Evolutionary conservation across 2,888 invertebrate genomes (phyloP).

Genomic region (Ectemnius continuus): DNA sequence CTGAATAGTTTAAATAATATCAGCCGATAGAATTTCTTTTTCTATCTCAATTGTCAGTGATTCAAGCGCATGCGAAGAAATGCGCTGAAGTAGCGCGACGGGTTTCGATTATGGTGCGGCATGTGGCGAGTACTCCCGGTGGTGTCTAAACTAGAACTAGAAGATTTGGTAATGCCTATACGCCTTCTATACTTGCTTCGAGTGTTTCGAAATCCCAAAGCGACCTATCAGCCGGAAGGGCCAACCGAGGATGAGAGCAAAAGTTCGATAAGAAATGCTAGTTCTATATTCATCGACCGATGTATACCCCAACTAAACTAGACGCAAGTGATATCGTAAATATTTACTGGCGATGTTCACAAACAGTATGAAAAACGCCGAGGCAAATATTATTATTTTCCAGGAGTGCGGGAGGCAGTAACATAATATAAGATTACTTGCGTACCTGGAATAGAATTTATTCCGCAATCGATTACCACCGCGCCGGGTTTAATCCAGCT

Average conservation of each 20-base stretch:
- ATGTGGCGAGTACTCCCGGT: constrained; percentile 1
- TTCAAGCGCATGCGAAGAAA: not conserved
- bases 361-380: not conserved
- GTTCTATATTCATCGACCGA: not conserved
- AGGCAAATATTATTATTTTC: not conserved
- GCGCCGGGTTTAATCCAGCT: constrained; percentile 99
- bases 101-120: constrained; percentile 5
- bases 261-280: constrained; percentile 13
- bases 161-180: constrained; percentile 5
- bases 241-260: not conserved
- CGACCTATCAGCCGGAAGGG: not conserved
- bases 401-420: not conserved
- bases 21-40: too few species aligned
- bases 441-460: constrained; percentile 92
- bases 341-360: not conserved
- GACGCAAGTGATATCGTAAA: not conserved
- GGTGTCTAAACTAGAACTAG: constrained; percentile 20
- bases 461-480: constrained; percentile 99
- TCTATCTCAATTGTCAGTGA: too few species aligned
- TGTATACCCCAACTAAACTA: not conserved
- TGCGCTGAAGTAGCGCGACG: not conserved
- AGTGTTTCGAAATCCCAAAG: constrained; percentile 4
- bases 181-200: not conserved
- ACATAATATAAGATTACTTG: constrained; percentile 11
- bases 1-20: not conserved